A percentile compares a stretch with the other conserved stretches of the same genome.
Conservation (phyloP, 2,888 invertebrate species). For the Brachyptera risi region DNA sequence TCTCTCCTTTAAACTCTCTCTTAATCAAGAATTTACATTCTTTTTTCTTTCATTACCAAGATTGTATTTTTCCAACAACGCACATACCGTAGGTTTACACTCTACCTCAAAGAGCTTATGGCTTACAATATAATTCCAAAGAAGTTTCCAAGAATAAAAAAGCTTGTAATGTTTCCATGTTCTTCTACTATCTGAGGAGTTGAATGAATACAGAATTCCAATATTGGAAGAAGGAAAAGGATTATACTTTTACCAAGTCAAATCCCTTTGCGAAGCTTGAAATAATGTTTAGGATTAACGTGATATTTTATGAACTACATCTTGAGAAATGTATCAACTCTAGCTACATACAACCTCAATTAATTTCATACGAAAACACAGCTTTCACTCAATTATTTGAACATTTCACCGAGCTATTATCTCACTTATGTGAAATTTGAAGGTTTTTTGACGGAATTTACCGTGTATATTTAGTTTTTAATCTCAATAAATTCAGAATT, state of each 20-base stretch:
- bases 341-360: too few species aligned
- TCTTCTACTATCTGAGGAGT: not conserved
- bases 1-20: slow-evolving; percentile 1
- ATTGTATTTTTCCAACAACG: slow-evolving; percentile 4
- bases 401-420: too few species aligned
- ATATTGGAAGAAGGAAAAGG: not conserved
- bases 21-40: not conserved
- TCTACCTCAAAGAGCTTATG: slow-evolving; percentile 2
- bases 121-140: not conserved
- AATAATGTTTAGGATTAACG: not conserved
- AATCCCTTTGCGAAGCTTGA: not conserved
- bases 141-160: not conserved
- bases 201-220: too few species aligned
- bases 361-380: too few species aligned
- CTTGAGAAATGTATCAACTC: too few species aligned
- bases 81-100: too few species aligned
- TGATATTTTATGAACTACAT: too few species aligned
- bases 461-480: too few species aligned
- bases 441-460: too few species aligned
- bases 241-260: not conserved
- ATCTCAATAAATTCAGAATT: too few species aligned
- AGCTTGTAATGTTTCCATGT: not conserved
- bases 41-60: slow-evolving; percentile 1
- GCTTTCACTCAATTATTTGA: too few species aligned
- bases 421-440: too few species aligned